These are phyloP conservation scores for Heterotis niloticus DNA, from an alignment of 2,113 vertebrate genomes.

Conservation along the genomic window DNA sequence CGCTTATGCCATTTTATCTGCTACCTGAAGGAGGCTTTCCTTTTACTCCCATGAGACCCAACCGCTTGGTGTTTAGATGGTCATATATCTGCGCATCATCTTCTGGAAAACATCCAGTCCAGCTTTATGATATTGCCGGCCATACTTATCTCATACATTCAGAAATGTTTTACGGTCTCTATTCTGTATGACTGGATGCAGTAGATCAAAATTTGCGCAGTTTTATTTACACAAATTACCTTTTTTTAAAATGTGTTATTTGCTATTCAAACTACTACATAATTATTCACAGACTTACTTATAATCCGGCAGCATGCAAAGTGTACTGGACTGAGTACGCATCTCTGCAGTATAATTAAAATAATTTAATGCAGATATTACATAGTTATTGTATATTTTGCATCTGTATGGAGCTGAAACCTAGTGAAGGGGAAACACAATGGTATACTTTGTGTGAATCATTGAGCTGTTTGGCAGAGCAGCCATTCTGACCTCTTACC, in stretches of 20 bases:
- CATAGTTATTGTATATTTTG: neutral
- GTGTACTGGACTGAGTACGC: neutral
- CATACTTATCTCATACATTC: too few species aligned
- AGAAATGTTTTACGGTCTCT: too few species aligned
- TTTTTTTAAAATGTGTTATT: too few species aligned
- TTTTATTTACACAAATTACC: too few species aligned
- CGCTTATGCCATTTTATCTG: neutral
- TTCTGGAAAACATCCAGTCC: too few species aligned
- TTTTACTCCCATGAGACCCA: neutral
- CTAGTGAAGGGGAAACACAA: neutral
- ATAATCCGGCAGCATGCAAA: neutral
- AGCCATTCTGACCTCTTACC: slow-evolving; percentile 26
- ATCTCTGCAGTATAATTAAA: neutral
- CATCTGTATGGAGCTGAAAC: slow-evolving; percentile 28
- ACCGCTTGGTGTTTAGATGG: neutral
- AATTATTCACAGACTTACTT: neutral
- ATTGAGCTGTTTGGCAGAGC: neutral
- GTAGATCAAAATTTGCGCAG: too few species aligned
- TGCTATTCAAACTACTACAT: too few species aligned
- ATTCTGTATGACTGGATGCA: too few species aligned
- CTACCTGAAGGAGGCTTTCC: neutral
- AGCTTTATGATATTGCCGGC: too few species aligned
- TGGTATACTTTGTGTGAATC: neutral
- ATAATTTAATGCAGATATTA: neutral
- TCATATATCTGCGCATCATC: too few species aligned